These are phyloP conservation scores for Leptinotarsa lineolata DNA, from an alignment of 1,140 invertebrate species.

Conservation along the genomic window DNA sequence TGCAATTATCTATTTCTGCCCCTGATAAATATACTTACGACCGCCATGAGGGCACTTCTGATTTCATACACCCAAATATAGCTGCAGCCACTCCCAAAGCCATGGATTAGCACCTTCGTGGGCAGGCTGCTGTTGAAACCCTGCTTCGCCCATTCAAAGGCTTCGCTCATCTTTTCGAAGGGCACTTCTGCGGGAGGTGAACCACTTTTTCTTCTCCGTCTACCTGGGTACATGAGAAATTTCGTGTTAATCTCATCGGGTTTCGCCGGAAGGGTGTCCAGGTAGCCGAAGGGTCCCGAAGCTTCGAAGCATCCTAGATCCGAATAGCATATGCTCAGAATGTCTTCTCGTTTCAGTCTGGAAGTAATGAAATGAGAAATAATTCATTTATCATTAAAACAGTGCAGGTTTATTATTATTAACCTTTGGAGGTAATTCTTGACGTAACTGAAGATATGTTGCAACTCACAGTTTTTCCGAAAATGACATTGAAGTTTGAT, in stretches of 20 bases:
- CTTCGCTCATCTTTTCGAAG: slow-evolving; percentile 68
- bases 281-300: slow-evolving; percentile 86
- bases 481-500: too few species aligned
- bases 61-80: slow-evolving; percentile 93
- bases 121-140: slow-evolving; percentile 71
- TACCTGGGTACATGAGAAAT: slow-evolving; percentile 68
- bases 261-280: slow-evolving; percentile 85
- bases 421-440: too few species aligned
- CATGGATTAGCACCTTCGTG: slow-evolving; percentile 91
- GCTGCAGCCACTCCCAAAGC: slow-evolving; percentile 88
- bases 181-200: slow-evolving; percentile 69
- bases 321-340: slow-evolving; percentile 82
- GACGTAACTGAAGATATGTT: too few species aligned
- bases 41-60: slow-evolving; percentile 84
- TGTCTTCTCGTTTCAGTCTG: slow-evolving; percentile 64
- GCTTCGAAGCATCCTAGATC: slow-evolving; percentile 94
- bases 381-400: too few species aligned
- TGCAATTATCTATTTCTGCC: too few species aligned
- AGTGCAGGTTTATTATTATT: too few species aligned
- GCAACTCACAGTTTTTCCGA: too few species aligned
- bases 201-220: slow-evolving; percentile 57
- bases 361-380: background rate
- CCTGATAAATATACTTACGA: slow-evolving; percentile 64
- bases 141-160: slow-evolving; percentile 64
- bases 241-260: slow-evolving; percentile 86